phyloP scores from a whole-genome alignment of 1,140 invertebrate species.

The Steinernema feltiae region DNA sequence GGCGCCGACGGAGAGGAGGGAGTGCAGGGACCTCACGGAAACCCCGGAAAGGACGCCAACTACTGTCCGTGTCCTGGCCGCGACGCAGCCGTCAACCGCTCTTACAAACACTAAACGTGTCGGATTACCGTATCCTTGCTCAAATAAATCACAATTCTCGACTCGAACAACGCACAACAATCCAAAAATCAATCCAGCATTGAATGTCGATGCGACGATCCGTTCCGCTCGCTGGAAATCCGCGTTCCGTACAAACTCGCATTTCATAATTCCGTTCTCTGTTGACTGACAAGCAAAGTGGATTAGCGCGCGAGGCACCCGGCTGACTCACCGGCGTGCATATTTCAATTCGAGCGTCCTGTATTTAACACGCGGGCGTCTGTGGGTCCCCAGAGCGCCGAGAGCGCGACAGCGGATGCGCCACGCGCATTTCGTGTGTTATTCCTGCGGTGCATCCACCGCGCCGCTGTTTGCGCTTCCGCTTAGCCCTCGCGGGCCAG shows the following conservation, averaged over 20 bases:
- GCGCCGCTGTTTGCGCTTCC: not conserved
- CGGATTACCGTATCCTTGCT: no score
- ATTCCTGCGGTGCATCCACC: not conserved
- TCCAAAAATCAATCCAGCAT: no score
- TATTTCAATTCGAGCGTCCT: conserved; percentile 10
- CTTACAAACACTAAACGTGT: no score
- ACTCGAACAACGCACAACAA: no score
- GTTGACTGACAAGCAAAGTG: not conserved
- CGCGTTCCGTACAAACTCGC: not conserved
- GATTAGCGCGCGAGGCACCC: not conserved
- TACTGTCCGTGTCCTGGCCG: conserved; percentile 33
- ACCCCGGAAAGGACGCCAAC: conserved; percentile 24
- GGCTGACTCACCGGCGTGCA: conserved; percentile 1
- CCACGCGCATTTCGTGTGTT: not conserved
- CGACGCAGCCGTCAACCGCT: conserved; percentile 5
- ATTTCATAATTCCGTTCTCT: not conserved
- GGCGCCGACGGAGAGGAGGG: conserved; percentile 34
- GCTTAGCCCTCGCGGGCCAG: conserved; percentile 12
- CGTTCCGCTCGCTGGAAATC: not conserved
- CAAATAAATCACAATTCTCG: no score
- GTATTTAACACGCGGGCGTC: conserved; percentile 21
- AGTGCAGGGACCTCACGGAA: conserved; percentile 20
- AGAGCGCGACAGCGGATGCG: not conserved
- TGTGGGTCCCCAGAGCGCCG: not conserved
- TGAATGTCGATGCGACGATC: no score